Base-by-base conservation (phyloP, 2,888 invertebrate species). In the Drosophila pseudotalamancana region DNA sequence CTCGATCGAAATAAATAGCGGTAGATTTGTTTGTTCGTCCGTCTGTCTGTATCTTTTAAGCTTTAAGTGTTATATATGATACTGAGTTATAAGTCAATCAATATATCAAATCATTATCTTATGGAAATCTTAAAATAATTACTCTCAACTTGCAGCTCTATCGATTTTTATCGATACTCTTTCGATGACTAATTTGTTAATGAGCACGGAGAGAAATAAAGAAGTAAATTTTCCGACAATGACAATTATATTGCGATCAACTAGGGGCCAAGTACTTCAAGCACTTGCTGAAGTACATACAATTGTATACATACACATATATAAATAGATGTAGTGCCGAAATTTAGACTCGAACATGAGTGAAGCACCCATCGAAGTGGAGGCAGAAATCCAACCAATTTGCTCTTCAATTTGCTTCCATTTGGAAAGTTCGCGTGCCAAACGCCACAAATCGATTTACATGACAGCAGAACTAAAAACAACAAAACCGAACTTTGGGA, bases 381-480 rank as follows among this genome's bases (percentile, higher is more conserved):
- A 59, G 55, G 40, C 61, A 25, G 55, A 66, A n/a, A 75, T 68
- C 57, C 25, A 72, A 63, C 65, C 72, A 74, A 74, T 74, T 70
- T 72, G 37, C 50, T 39, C 35, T 23, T 53, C 35, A 42, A 55
- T 55, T 59, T 66, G 66, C 56, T 61, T 57, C 46, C 48, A 37
- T 65, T 61, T 39, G 25, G 16, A 29, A 49, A 32, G 66, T 37
- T 72, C 63, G 81, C 80, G 80, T 80, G 80, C 72, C 61, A 49
- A 80, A 77, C 81, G 78, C 78, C 59, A 78, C 72, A 74, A 78
- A 78, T 77, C 80, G 81, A 81, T 80, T 80, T 81, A 60, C 66
- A 66, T 61, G 56, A 42, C 51, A 53, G 45, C 45, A 29, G 8
- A 19, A 19, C 35, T 18, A 11, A 46, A 39, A 19, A 34, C 45